Base-by-base conservation (phyloP, 1,140 invertebrate genomes). In the Saccostrea echinata region DNA sequence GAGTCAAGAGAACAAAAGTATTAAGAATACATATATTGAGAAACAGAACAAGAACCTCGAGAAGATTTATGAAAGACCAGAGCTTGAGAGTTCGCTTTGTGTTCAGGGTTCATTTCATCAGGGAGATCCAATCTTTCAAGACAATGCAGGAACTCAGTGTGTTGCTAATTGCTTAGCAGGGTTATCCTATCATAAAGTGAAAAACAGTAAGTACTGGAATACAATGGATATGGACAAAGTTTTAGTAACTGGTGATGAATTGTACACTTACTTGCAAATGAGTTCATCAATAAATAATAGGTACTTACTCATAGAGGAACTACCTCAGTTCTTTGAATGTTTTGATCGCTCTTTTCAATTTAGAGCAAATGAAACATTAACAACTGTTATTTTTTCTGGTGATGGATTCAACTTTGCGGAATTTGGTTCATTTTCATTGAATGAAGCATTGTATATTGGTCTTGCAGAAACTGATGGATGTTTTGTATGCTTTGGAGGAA, bases 131-230 rank as follows among this genome's bases (percentile, higher is more conserved):
- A n/a, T 51, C 30, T 82, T 82, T 51, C 11, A 33, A 12, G 35
- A 82, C 11, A 82, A 35, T 82, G 80, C 80, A 51, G 80, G 80
- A n/a, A 82, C 33, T 35, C 80, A 82, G 12, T 82, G 35, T 82
- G 80, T 82, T n/a, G 51, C 51, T 11, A 82, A 35, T 51, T 51
- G 80, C 24, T 82, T 82, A 51, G 51, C 80, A 43, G 33, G 16
- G 13, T 51, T 82, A 24, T 21, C 51, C 18, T 82, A n/a, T 12
- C 21, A 52, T 18, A 43, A 43, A 43, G 16, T 82, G 16, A 35
- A 82, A 18, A 1, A 21, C 8, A n/a, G 18, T n/a, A 13, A 24
- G 21, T 27, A 21, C 21, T 82, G 80, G 80, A 35, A 18, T 16
- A 51, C 80, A 52, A n/a, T 30, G 21, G 80, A 82, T 52, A 82